Evolutionary conservation across 2,113 vertebrate genomes (phyloP).

Genomic region (Rhinolophus sinicus): DNA sequence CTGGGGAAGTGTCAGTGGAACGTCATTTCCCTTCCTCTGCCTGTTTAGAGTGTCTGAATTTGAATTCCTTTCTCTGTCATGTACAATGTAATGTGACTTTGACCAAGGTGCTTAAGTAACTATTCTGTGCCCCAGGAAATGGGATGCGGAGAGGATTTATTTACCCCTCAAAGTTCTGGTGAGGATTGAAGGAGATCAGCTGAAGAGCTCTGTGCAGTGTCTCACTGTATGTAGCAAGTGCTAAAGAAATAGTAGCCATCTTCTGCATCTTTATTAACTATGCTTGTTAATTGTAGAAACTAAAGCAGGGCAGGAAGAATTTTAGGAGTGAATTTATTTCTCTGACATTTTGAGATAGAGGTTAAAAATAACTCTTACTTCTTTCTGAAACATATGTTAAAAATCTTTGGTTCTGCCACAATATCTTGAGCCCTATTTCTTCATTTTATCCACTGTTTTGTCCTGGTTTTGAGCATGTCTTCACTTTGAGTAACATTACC

Average conservation of each 20-base stretch:
- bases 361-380: background rate
- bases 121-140: background rate
- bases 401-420: background rate
- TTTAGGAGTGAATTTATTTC: background rate
- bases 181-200: background rate
- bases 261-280: background rate
- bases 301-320: background rate
- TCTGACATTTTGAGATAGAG: background rate
- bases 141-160: background rate
- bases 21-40: background rate
- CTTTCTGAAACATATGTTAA: background rate
- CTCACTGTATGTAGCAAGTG: background rate
- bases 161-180: background rate
- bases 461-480: background rate
- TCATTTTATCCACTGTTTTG: background rate
- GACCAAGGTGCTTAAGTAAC: background rate
- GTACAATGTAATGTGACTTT: background rate
- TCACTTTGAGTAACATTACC: background rate
- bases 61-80: background rate
- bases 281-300: background rate
- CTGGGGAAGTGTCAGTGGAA: no score
- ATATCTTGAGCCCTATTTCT: fast-evolving
- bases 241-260: background rate
- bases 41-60: background rate
- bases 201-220: background rate